phyloP scores from a whole-genome alignment of 2,888 invertebrate genomes.

The Thyatira batis region DNA sequence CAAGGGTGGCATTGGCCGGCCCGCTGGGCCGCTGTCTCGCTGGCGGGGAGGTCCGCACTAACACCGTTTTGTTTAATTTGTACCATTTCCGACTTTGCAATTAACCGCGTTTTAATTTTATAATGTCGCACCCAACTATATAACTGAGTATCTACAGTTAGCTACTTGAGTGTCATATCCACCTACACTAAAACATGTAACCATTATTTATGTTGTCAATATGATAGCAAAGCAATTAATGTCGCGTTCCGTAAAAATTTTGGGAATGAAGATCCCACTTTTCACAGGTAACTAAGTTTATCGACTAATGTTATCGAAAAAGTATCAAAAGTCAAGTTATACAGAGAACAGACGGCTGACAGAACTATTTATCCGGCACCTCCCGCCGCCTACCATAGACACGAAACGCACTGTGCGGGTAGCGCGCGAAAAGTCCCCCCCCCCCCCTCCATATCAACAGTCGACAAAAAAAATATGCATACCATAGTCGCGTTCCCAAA shows the following conservation, averaged over 20 bases:
- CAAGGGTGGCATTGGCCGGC: not conserved
- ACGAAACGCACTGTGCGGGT: not conserved
- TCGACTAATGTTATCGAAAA: no score
- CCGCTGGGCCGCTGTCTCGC: not conserved
- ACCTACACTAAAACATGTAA: no score
- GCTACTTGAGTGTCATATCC: no score
- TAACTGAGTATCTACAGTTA: no score
- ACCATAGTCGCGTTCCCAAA: constrained; percentile 11
- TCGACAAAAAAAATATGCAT: constrained; percentile 23
- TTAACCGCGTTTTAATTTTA: constrained; percentile 10
- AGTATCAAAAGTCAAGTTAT: no score
- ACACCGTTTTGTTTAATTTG: constrained; percentile 6
- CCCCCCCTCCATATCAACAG: not conserved
- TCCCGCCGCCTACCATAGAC: no score
- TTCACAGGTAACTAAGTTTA: no score
- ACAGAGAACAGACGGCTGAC: not conserved
- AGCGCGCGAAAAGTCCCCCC: not conserved
- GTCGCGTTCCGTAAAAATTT: no score
- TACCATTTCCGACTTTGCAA: constrained; percentile 7
- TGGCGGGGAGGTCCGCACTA: not conserved
- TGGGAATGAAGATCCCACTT: no score
- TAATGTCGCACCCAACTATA: not conserved
- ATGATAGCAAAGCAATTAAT: no score
- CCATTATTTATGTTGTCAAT: no score
- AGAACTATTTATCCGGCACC: not conserved